Evolutionary conservation across 2,888 invertebrate species (phyloP).

Genomic region (Lasioglossum pauxillum): DNA sequence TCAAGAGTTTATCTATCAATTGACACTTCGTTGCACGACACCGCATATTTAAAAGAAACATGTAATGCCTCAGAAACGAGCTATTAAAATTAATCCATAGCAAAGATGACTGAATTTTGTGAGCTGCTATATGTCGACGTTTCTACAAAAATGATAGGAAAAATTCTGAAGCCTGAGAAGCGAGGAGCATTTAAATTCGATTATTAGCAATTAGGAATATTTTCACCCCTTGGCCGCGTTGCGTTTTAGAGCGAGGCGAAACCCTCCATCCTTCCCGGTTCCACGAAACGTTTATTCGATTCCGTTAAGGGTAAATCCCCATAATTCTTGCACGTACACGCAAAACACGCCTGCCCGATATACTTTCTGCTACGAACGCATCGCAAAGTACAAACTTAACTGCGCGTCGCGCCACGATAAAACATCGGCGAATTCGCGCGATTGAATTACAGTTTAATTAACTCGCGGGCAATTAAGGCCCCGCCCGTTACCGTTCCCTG

Average conservation of each 20-base stretch:
- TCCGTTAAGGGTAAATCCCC: constrained; percentile 45
- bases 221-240: neutral
- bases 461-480: constrained; percentile 82
- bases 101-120: neutral
- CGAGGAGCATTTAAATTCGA: neutral
- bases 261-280: constrained; percentile 19
- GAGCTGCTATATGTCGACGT: neutral
- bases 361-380: constrained; percentile 70
- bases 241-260: neutral
- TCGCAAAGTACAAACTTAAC: constrained; percentile 72
- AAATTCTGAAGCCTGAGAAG: neutral
- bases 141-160: neutral
- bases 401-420: constrained; percentile 78
- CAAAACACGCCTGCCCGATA: constrained; percentile 57
- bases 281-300: constrained; percentile 55
- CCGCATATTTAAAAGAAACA: neutral
- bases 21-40: neutral
- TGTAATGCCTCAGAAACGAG: neutral
- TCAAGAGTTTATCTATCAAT: too few relatives aligned
- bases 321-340: constrained; percentile 62
- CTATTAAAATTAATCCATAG: neutral
- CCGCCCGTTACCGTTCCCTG: constrained; percentile 46
- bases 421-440: constrained; percentile 83
- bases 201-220: neutral
- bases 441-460: constrained; percentile 84